phyloP scores from a whole-genome alignment of 1,140 invertebrate species.

The Listronotus bonariensis region DNA sequence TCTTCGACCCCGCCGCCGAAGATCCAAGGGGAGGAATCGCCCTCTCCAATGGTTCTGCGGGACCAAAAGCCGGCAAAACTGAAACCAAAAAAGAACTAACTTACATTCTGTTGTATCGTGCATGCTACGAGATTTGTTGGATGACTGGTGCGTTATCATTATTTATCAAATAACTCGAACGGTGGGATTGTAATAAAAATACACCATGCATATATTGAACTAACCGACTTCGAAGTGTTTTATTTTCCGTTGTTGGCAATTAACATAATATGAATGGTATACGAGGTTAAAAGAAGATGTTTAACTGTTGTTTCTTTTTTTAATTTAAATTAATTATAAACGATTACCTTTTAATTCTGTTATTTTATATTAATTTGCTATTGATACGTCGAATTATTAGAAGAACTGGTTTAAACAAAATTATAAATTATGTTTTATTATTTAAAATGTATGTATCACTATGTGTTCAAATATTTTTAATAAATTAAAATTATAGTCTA shows the following conservation, averaged over 20 bases:
- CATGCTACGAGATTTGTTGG: slow-evolving; percentile 24
- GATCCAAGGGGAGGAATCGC: slow-evolving; percentile 39
- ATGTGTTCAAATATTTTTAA: too few relatives aligned
- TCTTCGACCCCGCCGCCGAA: slow-evolving; percentile 20
- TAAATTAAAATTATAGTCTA: too few relatives aligned
- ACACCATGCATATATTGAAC: slow-evolving; percentile 9
- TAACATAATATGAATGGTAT: background rate
- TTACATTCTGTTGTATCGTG: slow-evolving; percentile 10
- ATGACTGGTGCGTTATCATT: slow-evolving; percentile 29
- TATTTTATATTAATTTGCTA: too few relatives aligned
- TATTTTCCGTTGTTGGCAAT: slow-evolving; percentile 11
- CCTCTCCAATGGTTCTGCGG: slow-evolving; percentile 17
- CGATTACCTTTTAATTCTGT: too few relatives aligned
- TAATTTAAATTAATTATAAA: too few relatives aligned
- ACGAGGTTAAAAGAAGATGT: too few relatives aligned
- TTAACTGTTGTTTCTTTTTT: too few relatives aligned
- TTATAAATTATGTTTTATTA: too few relatives aligned
- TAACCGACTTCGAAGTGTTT: background rate
- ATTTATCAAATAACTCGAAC: slow-evolving; percentile 28
- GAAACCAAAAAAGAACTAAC: slow-evolving; percentile 25
- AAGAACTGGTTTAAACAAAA: too few relatives aligned
- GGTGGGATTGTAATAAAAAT: slow-evolving; percentile 5
- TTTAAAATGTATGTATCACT: too few relatives aligned
- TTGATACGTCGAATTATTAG: too few relatives aligned
- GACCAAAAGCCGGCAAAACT: slow-evolving; percentile 50